These are phyloP conservation scores for Sylvia borin DNA, from an alignment of 2,797 vertebrate genomes.

Conservation along the genomic window DNA sequence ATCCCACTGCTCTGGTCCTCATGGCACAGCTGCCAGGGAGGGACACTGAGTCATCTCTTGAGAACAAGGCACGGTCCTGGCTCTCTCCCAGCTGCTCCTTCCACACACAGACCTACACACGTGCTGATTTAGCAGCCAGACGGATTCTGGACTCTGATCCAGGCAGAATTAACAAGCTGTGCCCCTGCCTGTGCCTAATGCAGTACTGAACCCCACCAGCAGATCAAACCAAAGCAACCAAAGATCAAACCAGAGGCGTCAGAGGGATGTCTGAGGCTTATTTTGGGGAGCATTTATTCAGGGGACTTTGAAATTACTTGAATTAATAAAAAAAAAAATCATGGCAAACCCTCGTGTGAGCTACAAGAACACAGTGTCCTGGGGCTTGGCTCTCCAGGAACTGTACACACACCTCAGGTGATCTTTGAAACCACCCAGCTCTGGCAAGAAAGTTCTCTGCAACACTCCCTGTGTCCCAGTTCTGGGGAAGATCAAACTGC, in stretches of 20 bases:
- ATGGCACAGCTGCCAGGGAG: neutral
- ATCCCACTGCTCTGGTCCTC: neutral
- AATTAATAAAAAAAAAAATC: neutral
- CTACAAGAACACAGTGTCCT: neutral
- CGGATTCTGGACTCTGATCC: slow-evolving; percentile 21
- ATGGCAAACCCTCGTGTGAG: neutral
- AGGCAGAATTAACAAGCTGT: neutral
- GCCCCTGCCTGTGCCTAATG: neutral
- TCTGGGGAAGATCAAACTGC: neutral
- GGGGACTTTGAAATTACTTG: neutral
- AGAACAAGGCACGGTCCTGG: neutral
- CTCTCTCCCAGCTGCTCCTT: neutral
- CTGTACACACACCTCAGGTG: neutral
- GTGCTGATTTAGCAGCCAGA: neutral
- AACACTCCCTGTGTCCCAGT: neutral
- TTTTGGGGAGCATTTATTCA: neutral
- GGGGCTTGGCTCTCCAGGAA: neutral
- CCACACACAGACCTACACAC: neutral
- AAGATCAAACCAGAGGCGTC: neutral
- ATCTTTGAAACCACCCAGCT: slow-evolving; percentile 25
- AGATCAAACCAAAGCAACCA: neutral
- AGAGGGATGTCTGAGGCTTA: neutral
- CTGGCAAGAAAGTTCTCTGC: neutral
- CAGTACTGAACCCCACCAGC: neutral
- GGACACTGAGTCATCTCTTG: neutral